Percentiles rank a stretch among this genome's conserved stretches.
These are phyloP conservation scores for Manis crassicaudata DNA, from an alignment of 2,797 vertebrate species.

Conservation along the genomic window DNA sequence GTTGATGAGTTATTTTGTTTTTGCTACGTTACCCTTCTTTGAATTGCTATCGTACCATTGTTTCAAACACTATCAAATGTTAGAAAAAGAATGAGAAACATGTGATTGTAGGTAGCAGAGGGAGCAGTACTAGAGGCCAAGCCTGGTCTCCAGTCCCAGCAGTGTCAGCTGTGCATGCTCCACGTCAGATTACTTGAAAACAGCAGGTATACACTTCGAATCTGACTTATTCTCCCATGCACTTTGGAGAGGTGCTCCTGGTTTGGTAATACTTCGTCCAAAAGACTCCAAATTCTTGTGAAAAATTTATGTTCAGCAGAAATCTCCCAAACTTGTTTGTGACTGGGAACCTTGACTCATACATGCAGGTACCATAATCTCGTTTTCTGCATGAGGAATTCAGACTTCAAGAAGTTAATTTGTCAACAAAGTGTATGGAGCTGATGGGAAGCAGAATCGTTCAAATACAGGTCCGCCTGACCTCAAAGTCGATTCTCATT, in stretches of 20 bases:
- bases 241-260: background rate
- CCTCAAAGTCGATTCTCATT: background rate
- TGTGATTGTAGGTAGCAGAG: fast-evolving
- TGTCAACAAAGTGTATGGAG: background rate
- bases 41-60: fast-evolving
- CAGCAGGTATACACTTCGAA: background rate
- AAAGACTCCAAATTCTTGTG: background rate
- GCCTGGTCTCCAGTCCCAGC: background rate
- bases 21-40: background rate
- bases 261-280: background rate
- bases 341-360: background rate
- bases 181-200: background rate
- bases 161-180: background rate
- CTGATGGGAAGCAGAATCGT: background rate
- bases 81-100: background rate
- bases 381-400: background rate
- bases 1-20: background rate
- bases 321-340: background rate
- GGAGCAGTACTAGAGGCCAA: fast-evolving
- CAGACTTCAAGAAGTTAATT: background rate
- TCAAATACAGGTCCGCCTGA: background rate
- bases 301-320: background rate
- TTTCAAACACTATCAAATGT: background rate
- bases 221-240: background rate
- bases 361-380: background rate